Conservation (phyloP, 2,797 vertebrate species). For the Trichosurus vulpecula region DNA sequence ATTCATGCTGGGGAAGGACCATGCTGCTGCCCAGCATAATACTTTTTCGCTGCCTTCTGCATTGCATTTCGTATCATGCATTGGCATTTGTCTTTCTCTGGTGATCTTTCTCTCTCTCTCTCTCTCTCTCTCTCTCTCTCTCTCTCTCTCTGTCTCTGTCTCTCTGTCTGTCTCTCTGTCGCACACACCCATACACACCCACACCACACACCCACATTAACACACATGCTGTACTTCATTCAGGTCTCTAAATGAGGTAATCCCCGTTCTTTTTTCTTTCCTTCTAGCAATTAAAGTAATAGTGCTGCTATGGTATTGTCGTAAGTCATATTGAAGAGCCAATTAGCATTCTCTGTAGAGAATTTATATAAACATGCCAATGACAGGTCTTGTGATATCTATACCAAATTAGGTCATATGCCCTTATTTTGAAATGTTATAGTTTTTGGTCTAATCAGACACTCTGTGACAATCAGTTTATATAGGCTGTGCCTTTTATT, state of each 20-base stretch:
- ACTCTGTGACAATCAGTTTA: slow-evolving; percentile 32
- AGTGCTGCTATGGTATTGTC: slow-evolving; percentile 28
- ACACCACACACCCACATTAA: too few relatives aligned
- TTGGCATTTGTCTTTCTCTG: neutral
- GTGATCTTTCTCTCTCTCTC: neutral
- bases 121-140: neutral
- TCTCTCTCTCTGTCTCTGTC: neutral
- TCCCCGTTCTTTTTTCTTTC: neutral
- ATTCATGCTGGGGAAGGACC: neutral
- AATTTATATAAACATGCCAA: slow-evolving; percentile 65
- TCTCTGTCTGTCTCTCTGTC: too few relatives aligned
- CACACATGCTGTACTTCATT: neutral
- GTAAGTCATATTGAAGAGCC: slow-evolving; percentile 45
- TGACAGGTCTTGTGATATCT: slow-evolving; percentile 53
- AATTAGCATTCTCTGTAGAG: slow-evolving; percentile 68
- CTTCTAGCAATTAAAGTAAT: slow-evolving; percentile 51
- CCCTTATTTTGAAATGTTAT: slow-evolving; percentile 56
- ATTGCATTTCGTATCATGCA: neutral
- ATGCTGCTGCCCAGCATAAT: neutral
- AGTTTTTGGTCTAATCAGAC: slow-evolving; percentile 18
- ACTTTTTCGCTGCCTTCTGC: neutral
- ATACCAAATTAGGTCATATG: slow-evolving; percentile 55
- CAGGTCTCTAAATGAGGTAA: slow-evolving; percentile 31
- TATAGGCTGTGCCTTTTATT: slow-evolving; percentile 49
- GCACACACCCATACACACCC: too few relatives aligned